A percentile compares a stretch with the other conserved stretches of the same genome.
phyloP scores from a whole-genome alignment of 2,113 vertebrate species.

The Numenius arquata region DNA sequence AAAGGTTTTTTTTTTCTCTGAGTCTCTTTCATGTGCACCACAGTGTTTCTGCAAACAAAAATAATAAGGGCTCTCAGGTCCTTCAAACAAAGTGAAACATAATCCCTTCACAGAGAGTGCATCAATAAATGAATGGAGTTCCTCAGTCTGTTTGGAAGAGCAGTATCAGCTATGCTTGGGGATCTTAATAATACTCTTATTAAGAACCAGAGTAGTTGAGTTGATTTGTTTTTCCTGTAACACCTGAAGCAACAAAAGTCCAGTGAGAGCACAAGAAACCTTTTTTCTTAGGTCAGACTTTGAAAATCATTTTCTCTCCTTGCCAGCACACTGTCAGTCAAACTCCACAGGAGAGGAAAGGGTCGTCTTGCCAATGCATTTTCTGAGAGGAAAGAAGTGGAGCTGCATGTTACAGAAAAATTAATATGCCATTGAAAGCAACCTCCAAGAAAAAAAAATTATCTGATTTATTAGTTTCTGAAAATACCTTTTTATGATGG shows the following conservation, averaged over 20 bases:
- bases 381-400: background rate
- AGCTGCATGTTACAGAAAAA: background rate
- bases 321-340: constrained; percentile 62
- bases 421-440: background rate
- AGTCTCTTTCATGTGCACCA: constrained; percentile 61
- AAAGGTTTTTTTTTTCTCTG: fast-evolving
- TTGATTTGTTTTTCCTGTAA: constrained; percentile 67
- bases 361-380: background rate
- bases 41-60: constrained; percentile 72
- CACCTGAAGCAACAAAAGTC: constrained; percentile 70
- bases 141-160: constrained; percentile 1
- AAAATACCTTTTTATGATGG: constrained; percentile 6
- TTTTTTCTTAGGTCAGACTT: constrained; percentile 51
- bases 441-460: background rate
- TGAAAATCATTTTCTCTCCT: constrained; percentile 65
- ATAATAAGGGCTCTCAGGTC: constrained; percentile 67
- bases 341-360: constrained; percentile 38
- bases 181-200: constrained; percentile 64
- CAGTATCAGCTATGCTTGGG: constrained; percentile 37
- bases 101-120: constrained; percentile 52
- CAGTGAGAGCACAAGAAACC: constrained; percentile 41
- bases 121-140: constrained; percentile 49
- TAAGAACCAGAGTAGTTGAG: constrained; percentile 41
- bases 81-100: constrained; percentile 70
- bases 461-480: background rate